Evolutionary conservation across 2,888 invertebrate genomes (phyloP), one percentile per base, ranked within the genome.

Genomic region (Cerceris ruficornis): DNA sequence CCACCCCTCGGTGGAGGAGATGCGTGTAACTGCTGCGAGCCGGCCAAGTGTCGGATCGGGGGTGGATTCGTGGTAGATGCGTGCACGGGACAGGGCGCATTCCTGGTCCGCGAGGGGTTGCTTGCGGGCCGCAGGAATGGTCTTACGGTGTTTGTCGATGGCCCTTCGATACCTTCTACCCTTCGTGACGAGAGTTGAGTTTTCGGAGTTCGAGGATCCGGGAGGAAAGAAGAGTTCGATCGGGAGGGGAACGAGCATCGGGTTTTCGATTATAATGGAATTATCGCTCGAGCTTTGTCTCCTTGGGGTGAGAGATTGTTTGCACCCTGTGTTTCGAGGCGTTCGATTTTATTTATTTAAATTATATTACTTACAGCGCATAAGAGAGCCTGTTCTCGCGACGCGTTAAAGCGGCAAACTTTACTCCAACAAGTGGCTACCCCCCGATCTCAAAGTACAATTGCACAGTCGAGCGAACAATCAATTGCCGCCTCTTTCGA

Each of bases 31-130:
- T 85, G 85, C 85, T 80, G 83, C 77, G 85, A 85, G 85, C 75
- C 67, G 83, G 80, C 83, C 85, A 85, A 85, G 85, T 85, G 85
- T 85, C 85, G 83, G 76, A 79, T 83, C 62, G 77, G 83, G 80
- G 85, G 67, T 70, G 75, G 70, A 72, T 67, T 78, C 67, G 66
- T 57, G 81, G 71, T 74, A 76, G 64, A 79, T 73, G 84, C 83
- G 74, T 81, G 84, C 80, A 81, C 81, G 82, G 84, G 87, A 87
- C 87, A 87, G 87, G 79, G 73, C 79, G 79, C 77, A 83, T 85
- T 85, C 82, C 83, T 77, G 71, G 72, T 49, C 62, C 17, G 58
- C 14, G 66, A 60, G 58, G 66, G 76, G 76, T 76, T 58, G 80
- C 65, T n/a, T 52, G 13, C 75, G 57, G 60, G 65, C 77, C 77